Percentiles rank a stretch among this genome's conserved stretches.
These are phyloP conservation scores for Polydrusus cervinus DNA, from an alignment of 2,888 invertebrate genomes.

Conservation along the genomic window DNA sequence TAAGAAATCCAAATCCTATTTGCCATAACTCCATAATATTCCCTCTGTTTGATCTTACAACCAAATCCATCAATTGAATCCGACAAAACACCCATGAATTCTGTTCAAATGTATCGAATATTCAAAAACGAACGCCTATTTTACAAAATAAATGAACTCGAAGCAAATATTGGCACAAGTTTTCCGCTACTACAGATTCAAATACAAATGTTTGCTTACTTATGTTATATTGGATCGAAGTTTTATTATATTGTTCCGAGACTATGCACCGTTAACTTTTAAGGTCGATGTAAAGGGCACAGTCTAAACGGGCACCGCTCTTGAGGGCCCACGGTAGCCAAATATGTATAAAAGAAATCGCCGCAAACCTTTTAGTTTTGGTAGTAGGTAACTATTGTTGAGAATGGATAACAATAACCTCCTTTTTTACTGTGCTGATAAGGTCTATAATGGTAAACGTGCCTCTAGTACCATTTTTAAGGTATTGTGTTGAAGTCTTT, in stretches of 20 bases:
- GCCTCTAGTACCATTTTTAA: constrained; percentile 21
- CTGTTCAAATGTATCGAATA: constrained; percentile 56
- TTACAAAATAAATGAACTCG: constrained; percentile 66
- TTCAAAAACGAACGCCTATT: constrained; percentile 52
- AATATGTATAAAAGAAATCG: constrained; percentile 51
- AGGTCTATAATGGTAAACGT: constrained; percentile 33
- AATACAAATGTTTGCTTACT: constrained; percentile 70
- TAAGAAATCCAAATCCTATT: constrained; percentile 41
- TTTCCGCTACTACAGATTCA: constrained; percentile 68
- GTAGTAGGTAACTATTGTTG: constrained; percentile 52
- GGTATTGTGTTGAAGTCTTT: constrained; percentile 37
- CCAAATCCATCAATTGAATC: constrained; percentile 40
- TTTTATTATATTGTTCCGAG: constrained; percentile 64
- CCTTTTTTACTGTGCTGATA: constrained; percentile 29
- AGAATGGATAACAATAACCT: constrained; percentile 25
- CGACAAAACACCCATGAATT: constrained; percentile 48
- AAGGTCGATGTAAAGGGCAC: background rate
- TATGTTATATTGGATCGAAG: constrained; percentile 68
- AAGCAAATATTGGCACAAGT: constrained; percentile 69
- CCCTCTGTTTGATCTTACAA: constrained; percentile 46
- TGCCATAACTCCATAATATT: constrained; percentile 50
- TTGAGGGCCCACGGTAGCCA: constrained; percentile 33
- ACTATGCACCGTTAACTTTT: constrained; percentile 42
- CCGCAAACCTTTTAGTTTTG: constrained; percentile 56
- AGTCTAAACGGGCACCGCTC: background rate